Evolutionary conservation across 1,140 invertebrate genomes (phyloP).

Genomic region (Bilobella aurantiaca): DNA sequence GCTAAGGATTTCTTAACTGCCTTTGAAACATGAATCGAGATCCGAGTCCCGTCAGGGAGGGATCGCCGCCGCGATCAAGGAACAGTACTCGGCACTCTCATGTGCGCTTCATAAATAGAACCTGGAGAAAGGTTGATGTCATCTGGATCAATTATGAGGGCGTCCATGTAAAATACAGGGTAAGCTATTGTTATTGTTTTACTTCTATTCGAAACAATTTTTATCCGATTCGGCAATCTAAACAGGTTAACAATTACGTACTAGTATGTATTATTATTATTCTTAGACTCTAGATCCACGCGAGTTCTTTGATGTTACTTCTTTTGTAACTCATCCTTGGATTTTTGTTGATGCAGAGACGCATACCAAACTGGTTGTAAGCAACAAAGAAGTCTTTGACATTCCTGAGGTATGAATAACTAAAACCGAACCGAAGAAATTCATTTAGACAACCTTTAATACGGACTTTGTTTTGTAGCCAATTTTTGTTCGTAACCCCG

Average conservation of each 20-base stretch:
- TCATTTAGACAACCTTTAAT: constrained; percentile 11
- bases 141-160: constrained; percentile 66
- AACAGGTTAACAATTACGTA: too few relatives aligned
- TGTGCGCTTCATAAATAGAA: constrained; percentile 58
- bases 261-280: constrained; percentile 13
- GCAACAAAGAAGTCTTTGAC: constrained; percentile 39
- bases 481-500: constrained; percentile 17
- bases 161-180: constrained; percentile 45
- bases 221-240: too few relatives aligned
- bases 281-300: constrained; percentile 41
- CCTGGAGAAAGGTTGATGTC: constrained; percentile 50
- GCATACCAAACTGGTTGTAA: constrained; percentile 45
- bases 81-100: constrained; percentile 41
- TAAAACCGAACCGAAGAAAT: background rate
- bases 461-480: constrained; percentile 32
- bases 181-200: constrained; percentile 13
- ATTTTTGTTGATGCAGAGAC: constrained; percentile 54
- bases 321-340: constrained; percentile 62
- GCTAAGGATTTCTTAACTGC: too few relatives aligned
- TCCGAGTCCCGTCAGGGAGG: background rate
- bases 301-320: constrained; percentile 52
- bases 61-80: constrained; percentile 13
- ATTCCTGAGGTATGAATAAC: constrained; percentile 23
- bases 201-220: background rate
- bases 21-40: background rate